These are phyloP conservation scores for Amorpha juglandis DNA, from an alignment of 2,888 invertebrate genomes.

Conservation along the genomic window DNA sequence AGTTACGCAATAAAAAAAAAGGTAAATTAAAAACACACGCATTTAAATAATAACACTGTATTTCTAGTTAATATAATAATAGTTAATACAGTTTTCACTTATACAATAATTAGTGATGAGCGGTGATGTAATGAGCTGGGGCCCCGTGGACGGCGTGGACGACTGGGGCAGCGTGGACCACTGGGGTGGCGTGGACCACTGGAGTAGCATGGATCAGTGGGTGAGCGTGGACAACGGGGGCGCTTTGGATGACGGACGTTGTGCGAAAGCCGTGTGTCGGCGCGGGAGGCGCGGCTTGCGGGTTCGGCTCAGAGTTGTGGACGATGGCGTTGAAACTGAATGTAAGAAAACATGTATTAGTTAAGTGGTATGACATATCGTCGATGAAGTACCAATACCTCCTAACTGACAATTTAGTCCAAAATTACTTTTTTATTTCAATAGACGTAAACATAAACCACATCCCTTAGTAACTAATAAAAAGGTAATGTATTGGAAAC, in stretches of 20 bases:
- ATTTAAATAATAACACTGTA: constrained; percentile 57
- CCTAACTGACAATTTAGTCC: too few relatives aligned
- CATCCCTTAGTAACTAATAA: too few relatives aligned
- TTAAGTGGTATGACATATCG: neutral
- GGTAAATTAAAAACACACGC: neutral
- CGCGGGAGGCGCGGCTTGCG: constrained; percentile 57
- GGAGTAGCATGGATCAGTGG: constrained; percentile 38
- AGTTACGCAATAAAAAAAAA: neutral
- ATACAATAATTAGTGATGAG: constrained; percentile 58
- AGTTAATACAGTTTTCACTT: constrained; percentile 41
- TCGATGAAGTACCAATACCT: too few relatives aligned
- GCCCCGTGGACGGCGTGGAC: constrained; percentile 41
- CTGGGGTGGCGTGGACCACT: constrained; percentile 36
- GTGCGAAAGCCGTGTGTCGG: constrained; percentile 43
- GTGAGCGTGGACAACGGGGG: constrained; percentile 45
- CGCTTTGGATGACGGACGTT: constrained; percentile 36
- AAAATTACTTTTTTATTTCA: too few relatives aligned
- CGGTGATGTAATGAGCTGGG: constrained; percentile 52
- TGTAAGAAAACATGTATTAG: neutral
- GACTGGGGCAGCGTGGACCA: constrained; percentile 43
- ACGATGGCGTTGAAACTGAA: constrained; percentile 76
- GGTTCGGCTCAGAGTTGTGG: constrained; percentile 70
- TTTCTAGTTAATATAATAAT: constrained; percentile 45
- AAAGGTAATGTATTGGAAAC: too few relatives aligned
- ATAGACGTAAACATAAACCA: too few relatives aligned